Evolutionary conservation across 2,797 vertebrate species (phyloP), one percentile per base, ranked within the genome.

Genomic region (Choloepus didactylus): DNA sequence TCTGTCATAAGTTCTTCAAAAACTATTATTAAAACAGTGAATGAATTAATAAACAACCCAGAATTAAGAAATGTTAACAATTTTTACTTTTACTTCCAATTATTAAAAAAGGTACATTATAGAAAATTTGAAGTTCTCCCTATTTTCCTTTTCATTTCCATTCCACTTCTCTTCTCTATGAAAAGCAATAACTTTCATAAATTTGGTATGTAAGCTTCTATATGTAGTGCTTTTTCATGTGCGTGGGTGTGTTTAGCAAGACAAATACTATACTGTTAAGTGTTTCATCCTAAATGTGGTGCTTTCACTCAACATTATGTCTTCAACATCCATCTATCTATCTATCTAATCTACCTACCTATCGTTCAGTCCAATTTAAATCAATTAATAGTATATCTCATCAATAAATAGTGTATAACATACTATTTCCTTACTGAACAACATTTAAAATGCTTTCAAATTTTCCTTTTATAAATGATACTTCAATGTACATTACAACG

Each of bases 371-470:
- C 94, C 16, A 87, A 59, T 89, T 87, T 75, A 81, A 88, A 19
- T 2, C 27, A 84, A 70, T 83, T 16, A 77, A 56, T 0, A 49
- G 1, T 41, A 46, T 84, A 60, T n/a, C 38, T 41, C 46, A 80
- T 27, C 49, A 75, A n/a, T 51, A 82, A 82, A 76, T 76, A 75
- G 41, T 60, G 70, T 9, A 38, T 62, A 49, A 60, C 29, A 19
- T 35, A 41, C 59, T 6, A 62, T 18, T 83, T 75, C 4, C 15
- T 66, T 87, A 35, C 25, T 67, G 14, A 73, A 19, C 51, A 23
- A 70, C 31, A 35, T 79, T 90, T 69, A 49, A 44, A 12, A 94
- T 64, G 25, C 46, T 92, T 92, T 76, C 35, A 64, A 73, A 90
- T 60, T 93, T 49, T 73, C 14, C 38, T 87, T 64, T 66, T 88